phyloP scores from a whole-genome alignment of 2,888 invertebrate species.

The Drosophila affinis region DNA sequence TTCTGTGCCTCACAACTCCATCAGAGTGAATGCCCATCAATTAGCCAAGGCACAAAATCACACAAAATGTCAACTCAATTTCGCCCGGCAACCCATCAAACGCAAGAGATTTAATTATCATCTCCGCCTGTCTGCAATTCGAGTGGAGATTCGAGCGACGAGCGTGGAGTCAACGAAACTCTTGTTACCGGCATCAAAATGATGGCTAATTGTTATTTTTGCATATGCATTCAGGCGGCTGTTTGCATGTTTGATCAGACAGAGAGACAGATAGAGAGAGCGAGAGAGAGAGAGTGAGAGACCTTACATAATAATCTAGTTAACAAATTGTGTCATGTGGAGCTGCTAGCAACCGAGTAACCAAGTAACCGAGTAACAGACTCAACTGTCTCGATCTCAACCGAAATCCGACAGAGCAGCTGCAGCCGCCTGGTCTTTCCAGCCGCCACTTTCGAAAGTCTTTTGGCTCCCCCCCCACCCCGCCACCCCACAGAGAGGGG shows the following conservation, averaged over 20 bases:
- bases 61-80: conserved; percentile 62
- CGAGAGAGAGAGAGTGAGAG: conserved; percentile 33
- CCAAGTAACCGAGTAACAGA: conserved; percentile 52
- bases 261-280: conserved; percentile 4
- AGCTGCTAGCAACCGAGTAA: conserved; percentile 43
- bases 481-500: neutral
- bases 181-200: conserved; percentile 60
- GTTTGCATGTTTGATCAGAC: conserved; percentile 64
- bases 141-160: conserved; percentile 19
- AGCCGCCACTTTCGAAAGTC: conserved; percentile 69
- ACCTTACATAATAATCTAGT: conserved; percentile 76
- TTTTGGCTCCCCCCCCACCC: conserved; percentile 17
- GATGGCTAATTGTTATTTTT: conserved; percentile 75
- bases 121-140: conserved; percentile 24
- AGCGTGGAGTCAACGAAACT: conserved; percentile 18
- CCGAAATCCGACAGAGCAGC: conserved; percentile 21
- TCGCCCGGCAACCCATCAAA: conserved; percentile 48
- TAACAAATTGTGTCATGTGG: conserved; percentile 77
- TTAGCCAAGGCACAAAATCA: conserved; percentile 37
- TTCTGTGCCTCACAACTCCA: neutral
- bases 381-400: conserved; percentile 24
- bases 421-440: conserved; percentile 27
- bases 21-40: conserved; percentile 32
- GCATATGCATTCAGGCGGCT: conserved; percentile 51
- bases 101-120: conserved; percentile 64